Evolutionary conservation across 2,888 invertebrate genomes (phyloP), one percentile per base, ranked within the genome.

Genomic region (Hirudinaria manillensis): DNA sequence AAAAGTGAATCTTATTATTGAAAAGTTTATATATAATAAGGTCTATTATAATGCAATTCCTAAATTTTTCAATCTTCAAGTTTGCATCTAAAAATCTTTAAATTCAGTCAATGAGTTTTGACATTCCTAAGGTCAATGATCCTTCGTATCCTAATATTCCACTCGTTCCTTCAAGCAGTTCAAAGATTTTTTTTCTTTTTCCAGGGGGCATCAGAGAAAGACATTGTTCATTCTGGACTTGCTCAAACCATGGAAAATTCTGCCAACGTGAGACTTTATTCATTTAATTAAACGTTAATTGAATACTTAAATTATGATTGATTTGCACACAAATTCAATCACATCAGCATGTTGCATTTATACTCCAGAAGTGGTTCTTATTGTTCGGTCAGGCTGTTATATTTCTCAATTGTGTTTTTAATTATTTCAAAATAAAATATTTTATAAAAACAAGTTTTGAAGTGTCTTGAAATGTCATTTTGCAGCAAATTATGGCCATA

Each of bases 191-290:
- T 36, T 36, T 10, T 36, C 10, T 10, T 10, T 67, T 68, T 75
- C 56, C 79, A 87, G 87, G 95, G 95, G 85, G 95, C 98, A 78
- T 94, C 93, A 71, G 99, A 99, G 86, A 96, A 97, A 83, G 97
- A 98, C 84, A 98, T 99, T 82, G 97, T 99, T 24, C 96, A 97
- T 88, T 96, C 96, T 79, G 98, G 98, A 77, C 89, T 99, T 71
- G 96, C 95, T 85, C 95, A 94, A 85, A 95, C 97, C 75, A 97
- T 99, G 97, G 97, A 96, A 86, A 88, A 93, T 83, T 93, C 97
- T 66, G 95, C 94, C 72, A 90, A 90, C 88, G 95, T 94, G 85
- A 88, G 88, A 82, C 24, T 21, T 71, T 65, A 55, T 56, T 65
- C 45, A 77, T 86, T 68, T 29, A 21, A 21, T 1, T 29, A 7